Evolutionary conservation across 1,140 invertebrate species (phyloP), one percentile per base, ranked within the genome.

Genomic region (Lepidurus packardi): DNA sequence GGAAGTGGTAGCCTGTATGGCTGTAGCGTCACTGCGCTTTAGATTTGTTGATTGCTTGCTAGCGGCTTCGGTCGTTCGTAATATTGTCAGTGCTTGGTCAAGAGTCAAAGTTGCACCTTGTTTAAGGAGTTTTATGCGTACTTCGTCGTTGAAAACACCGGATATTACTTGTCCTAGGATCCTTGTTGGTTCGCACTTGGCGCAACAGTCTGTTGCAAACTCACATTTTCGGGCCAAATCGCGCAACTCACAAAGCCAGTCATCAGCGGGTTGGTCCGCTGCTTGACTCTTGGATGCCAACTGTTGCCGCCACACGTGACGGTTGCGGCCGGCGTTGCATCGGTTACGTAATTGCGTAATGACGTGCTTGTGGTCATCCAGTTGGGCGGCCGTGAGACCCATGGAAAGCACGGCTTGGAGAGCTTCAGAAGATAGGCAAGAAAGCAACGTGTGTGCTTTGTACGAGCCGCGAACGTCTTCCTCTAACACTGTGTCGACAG

Each of bases 161-260:
- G 11, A 44, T 6, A 76, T n/a, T 7, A 76, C 47, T 13, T 76
- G 75, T 5, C 75, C 75, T 24, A 76, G 7, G 5, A 76, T 16
- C 43, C 75, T 41, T 9, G 75, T 76, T 5, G 34, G 5, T 47
- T 76, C 34, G 7, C 75, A 43, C 10, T 10, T 24, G 45, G 1
- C 75, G 45, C 75, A 76, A 43, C 75, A 76, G 42, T 76, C 75
- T 1, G 16, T 76, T 43, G 34, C 11, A 11, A 76, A 76, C 1
- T 76, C 75, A n/a, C 75, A 76, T 43, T 43, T 76, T 24, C 75
- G 25, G 5, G 75, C 3, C 10, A 21, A 47, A 47, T 76, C 10
- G 75, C 75, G 75, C 10, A 76, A 43, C 24, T 76, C 42, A 25
- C 75, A 76, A 21, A 76, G 75, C 75, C 75, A 76, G 43, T 76